Evolutionary conservation across 2,797 vertebrate genomes (phyloP).

Genomic region (Luscinia megarhynchos): DNA sequence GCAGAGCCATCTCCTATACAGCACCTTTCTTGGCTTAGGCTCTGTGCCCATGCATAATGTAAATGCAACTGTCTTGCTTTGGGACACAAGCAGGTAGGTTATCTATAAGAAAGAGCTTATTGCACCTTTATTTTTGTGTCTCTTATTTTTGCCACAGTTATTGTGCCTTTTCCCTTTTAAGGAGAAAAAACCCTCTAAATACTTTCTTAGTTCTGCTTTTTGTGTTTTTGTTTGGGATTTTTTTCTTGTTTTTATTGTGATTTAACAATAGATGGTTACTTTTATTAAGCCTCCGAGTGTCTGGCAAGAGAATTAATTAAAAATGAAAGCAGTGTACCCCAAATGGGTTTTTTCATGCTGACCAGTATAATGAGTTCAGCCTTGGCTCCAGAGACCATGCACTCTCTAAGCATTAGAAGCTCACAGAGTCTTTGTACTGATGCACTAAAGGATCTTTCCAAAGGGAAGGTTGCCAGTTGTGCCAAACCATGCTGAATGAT

Average conservation of each 20-base stretch:
- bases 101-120: neutral
- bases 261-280: neutral
- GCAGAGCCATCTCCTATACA: neutral
- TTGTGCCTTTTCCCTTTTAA: neutral
- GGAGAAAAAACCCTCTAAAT: neutral
- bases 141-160: neutral
- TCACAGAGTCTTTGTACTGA: constrained; percentile 41
- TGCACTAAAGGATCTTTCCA: constrained; percentile 34
- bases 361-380: constrained; percentile 11
- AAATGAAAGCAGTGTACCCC: constrained; percentile 7
- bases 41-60: neutral
- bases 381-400: neutral
- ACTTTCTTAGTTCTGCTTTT: neutral
- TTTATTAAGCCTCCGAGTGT: neutral
- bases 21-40: neutral
- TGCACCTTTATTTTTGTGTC: neutral
- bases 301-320: constrained; percentile 11
- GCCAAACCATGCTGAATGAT: constrained; percentile 55
- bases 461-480: constrained; percentile 46
- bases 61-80: neutral
- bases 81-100: neutral
- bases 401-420: constrained; percentile 13
- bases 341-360: neutral
- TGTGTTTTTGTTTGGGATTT: neutral
- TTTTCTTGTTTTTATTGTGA: neutral